Percentiles rank a stretch among this genome's conserved stretches.
phyloP scores from a whole-genome alignment of 2,888 invertebrate species.

The Mesochorus sp. region DNA sequence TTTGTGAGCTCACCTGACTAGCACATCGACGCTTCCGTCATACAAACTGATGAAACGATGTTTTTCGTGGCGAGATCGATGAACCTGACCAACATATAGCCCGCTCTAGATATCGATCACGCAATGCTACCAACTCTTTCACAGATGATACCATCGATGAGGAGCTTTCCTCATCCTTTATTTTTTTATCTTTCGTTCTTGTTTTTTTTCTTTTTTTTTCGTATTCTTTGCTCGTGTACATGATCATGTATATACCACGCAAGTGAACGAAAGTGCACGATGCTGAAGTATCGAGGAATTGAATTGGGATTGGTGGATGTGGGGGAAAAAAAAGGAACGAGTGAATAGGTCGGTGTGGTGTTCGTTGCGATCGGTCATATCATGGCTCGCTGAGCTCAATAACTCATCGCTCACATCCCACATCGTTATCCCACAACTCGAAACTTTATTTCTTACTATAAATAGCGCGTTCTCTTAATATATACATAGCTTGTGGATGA shows the following conservation, averaged over 20 bases:
- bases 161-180: slow-evolving; percentile 42
- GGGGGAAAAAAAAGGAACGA: slow-evolving; percentile 39
- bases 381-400: slow-evolving; percentile 72
- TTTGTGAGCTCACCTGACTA: slow-evolving; percentile 22
- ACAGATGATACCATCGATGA: slow-evolving; percentile 25
- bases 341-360: slow-evolving; percentile 58
- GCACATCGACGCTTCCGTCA: slow-evolving; percentile 41
- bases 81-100: slow-evolving; percentile 75
- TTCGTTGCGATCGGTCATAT: slow-evolving; percentile 73
- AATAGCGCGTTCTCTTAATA: background rate
- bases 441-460: background rate
- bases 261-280: slow-evolving; percentile 34
- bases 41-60: slow-evolving; percentile 57
- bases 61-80: slow-evolving; percentile 69
- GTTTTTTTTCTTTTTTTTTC: background rate
- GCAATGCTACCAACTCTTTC: slow-evolving; percentile 23
- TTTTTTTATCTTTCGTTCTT: background rate
- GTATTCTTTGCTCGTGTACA: slow-evolving; percentile 3
- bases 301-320: slow-evolving; percentile 66
- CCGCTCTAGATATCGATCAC: slow-evolving; percentile 72
- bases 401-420: slow-evolving; percentile 54
- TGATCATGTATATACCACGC: slow-evolving; percentile 15
- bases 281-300: slow-evolving; percentile 73
- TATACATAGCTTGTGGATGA: background rate
- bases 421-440: slow-evolving; percentile 27